Evolutionary conservation across 1,140 invertebrate species (phyloP).

Genomic region (Octopus bimaculoides): DNA sequence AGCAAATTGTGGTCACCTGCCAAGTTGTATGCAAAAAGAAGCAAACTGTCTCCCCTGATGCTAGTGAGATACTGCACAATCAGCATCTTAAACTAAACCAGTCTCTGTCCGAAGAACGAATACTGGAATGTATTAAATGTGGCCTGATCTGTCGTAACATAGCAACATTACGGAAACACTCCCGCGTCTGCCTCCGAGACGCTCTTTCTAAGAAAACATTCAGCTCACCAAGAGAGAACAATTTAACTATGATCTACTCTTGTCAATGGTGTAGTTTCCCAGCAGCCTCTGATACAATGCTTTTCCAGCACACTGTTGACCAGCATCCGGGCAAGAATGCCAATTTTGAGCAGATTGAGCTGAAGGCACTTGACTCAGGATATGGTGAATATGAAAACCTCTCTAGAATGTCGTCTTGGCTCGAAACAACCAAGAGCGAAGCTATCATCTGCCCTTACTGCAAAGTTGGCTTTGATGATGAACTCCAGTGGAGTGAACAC

Average conservation of each 20-base stretch:
- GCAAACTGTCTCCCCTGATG: not conserved
- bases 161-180: not conserved
- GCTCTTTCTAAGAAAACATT: not conserved
- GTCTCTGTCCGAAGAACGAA: not conserved
- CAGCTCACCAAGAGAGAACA: not conserved
- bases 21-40: conserved; percentile 41
- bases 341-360: conserved; percentile 3
- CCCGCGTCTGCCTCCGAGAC: not conserved
- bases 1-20: conserved; percentile 40
- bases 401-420: not conserved
- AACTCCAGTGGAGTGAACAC: not conserved
- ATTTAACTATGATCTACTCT: not conserved
- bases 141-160: not conserved
- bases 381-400: not conserved
- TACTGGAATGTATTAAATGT: conserved; percentile 4
- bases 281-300: not conserved
- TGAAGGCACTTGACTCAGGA: not conserved
- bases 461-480: not conserved
- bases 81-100: not conserved
- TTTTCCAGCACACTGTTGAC: conserved; percentile 1
- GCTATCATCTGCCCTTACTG: not conserved
- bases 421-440: not conserved
- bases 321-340: conserved; percentile 5
- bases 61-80: not conserved
- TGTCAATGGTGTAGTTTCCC: conserved; percentile 6